These are phyloP conservation scores for Ernsta delagoae DNA, from an alignment of 2,888 invertebrate genomes.

Conservation along the genomic window DNA sequence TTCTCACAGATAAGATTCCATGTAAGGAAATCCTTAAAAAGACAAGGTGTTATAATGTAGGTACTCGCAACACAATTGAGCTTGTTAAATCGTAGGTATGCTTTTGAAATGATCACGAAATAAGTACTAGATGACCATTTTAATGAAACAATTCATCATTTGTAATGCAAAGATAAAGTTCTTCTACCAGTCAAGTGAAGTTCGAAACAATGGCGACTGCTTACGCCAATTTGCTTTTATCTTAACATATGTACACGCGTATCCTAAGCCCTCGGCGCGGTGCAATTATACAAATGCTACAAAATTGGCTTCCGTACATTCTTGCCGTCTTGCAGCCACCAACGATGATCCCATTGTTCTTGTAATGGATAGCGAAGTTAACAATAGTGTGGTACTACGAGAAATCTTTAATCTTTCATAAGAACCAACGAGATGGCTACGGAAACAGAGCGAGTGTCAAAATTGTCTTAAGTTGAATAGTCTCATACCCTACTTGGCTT, in stretches of 20 bases:
- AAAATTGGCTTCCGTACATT: slow-evolving; percentile 50
- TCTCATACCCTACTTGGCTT: slow-evolving; percentile 19
- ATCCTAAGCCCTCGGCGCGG: slow-evolving; percentile 44
- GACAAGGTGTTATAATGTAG: not conserved
- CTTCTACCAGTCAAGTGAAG: slow-evolving; percentile 25
- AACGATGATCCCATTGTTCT: slow-evolving; percentile 50
- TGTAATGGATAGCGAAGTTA: slow-evolving; percentile 45
- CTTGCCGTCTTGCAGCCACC: slow-evolving; percentile 45
- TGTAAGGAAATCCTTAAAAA: not conserved
- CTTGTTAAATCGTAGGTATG: not conserved
- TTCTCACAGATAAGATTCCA: not conserved
- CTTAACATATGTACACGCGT: slow-evolving; percentile 4
- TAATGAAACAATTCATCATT: slow-evolving; percentile 30
- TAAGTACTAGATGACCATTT: slow-evolving; percentile 20
- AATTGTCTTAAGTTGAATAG: slow-evolving; percentile 33
- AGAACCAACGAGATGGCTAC: slow-evolving; percentile 31
- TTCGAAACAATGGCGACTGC: slow-evolving; percentile 21
- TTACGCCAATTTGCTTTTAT: slow-evolving; percentile 23
- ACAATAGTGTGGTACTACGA: slow-evolving; percentile 47
- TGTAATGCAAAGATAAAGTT: slow-evolving; percentile 30
- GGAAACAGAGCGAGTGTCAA: slow-evolving; percentile 29
- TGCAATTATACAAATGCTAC: slow-evolving; percentile 45
- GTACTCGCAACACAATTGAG: slow-evolving; percentile 1
- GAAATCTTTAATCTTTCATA: slow-evolving; percentile 37
- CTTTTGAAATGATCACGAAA: not conserved